Evolutionary conservation across 2,888 invertebrate genomes (phyloP), one percentile per base, ranked within the genome.

Genomic region (Eristalinus aeneus): DNA sequence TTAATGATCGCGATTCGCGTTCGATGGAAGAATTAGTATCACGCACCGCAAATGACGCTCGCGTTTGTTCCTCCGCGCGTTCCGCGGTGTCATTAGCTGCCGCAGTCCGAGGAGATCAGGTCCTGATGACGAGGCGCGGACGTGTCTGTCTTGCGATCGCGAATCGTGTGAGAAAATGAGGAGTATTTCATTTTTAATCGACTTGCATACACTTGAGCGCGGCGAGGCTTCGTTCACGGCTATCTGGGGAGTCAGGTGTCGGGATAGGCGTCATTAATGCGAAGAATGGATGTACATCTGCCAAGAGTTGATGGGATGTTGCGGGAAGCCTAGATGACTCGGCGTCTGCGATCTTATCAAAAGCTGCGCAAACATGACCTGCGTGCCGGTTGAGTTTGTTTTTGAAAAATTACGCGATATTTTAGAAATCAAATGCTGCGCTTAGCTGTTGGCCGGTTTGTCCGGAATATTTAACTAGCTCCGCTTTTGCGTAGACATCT

Each of bases 31-130:
- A 85, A 80, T 72, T 81, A 73, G 76, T 85, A 81, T 73, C 85
- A 80, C 60, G 77, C 77, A 78, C 71, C 31, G 69, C 61, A 67
- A 75, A 75, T 82, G 77, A 74, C 71, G 69, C 60, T 65, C 74
- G 68, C 72, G 34, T 72, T 77, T 72, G 68, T 64, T 72, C 54
- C 64, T 64, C 68, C 68, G 72, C 58, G 34, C 74, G 71, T 56
- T 46, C 46, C 36, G 39, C 54, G 74, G 27, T 84, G 84, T 85
- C 84, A 80, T 85, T 80, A 80, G 75, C 53, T 71, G 34, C 34
- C 34, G 46, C 46, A 16, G 5, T 46, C 46, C 8, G 8, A 46
- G 46, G 46, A 46, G 16, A 46, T 46, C 46, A 16, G 16, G 16
- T 46, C 46, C 46, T 46, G 46, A 46, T 46, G 46, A 46, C 46